Evolutionary conservation across 37 sponge, comb jelly and placozoan species (phyloP).

Genomic region (Halisarca cf. caerulea): DNA sequence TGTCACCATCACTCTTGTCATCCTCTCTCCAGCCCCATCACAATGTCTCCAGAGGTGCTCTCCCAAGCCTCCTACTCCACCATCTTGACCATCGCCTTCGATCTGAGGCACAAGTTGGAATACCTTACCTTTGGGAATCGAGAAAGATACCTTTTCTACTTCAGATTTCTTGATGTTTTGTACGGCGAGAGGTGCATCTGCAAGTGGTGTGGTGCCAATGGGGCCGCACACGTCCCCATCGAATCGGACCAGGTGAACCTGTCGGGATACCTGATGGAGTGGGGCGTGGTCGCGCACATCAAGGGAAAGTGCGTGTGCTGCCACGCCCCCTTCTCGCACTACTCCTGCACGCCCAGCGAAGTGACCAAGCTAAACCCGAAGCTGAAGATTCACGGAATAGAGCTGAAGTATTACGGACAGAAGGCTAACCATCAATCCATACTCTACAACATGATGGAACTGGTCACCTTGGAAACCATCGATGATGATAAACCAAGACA

Average conservation of each 20-base stretch:
- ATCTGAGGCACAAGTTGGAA: slow-evolving; percentile 1
- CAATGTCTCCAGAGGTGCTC: slow-evolving; percentile 15
- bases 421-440: slow-evolving; percentile 3
- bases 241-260: background rate
- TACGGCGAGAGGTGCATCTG: slow-evolving; percentile 51
- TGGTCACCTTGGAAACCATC: slow-evolving; percentile 63
- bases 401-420: slow-evolving; percentile 29
- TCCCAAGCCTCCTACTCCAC: slow-evolving; percentile 10
- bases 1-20: too few relatives aligned
- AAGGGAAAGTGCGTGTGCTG: slow-evolving; percentile 46
- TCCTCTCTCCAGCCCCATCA: too few relatives aligned
- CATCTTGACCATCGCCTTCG: slow-evolving; percentile 3
- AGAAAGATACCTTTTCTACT: background rate
- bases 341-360: background rate
- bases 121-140: background rate
- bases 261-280: slow-evolving; percentile 36
- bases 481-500: slow-evolving; percentile 22
- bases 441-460: slow-evolving; percentile 72
- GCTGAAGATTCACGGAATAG: background rate
- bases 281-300: slow-evolving; percentile 39
- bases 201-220: slow-evolving; percentile 29
- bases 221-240: slow-evolving; percentile 4
- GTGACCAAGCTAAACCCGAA: background rate
- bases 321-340: background rate
- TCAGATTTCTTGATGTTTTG: slow-evolving; percentile 43